phyloP scores from a whole-genome alignment of 2,888 invertebrate genomes.

The Amitus sp. region DNA sequence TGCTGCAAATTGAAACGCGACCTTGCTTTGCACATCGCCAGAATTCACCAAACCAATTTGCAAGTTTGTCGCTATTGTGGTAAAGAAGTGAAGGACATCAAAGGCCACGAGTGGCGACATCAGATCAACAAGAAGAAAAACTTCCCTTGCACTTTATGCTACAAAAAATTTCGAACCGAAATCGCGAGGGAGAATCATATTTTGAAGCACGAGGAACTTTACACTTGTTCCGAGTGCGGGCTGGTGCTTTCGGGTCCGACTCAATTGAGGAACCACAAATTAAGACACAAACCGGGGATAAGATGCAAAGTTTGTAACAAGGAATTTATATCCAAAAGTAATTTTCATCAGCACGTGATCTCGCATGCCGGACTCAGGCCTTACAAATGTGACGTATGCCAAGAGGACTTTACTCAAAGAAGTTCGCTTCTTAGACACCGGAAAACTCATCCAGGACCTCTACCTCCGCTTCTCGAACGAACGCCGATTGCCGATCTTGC shows the following conservation, averaged over 20 bases:
- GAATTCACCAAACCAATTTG: conserved; percentile 28
- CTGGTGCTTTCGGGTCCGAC: conserved; percentile 24
- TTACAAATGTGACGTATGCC: conserved; percentile 51
- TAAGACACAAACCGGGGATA: conserved; percentile 30
- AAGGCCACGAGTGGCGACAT: conserved; percentile 43
- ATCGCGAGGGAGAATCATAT: conserved; percentile 42
- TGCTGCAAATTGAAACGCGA: conserved; percentile 51
- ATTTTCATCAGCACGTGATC: conserved; percentile 51
- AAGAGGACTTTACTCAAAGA: conserved; percentile 46
- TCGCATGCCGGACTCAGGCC: conserved; percentile 51
- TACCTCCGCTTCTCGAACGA: conserved; percentile 39
- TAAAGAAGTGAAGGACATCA: conserved; percentile 40
- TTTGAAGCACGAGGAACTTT: conserved; percentile 39
- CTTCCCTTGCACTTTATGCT: conserved; percentile 39
- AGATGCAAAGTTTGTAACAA: conserved; percentile 48
- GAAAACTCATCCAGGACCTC: conserved; percentile 44
- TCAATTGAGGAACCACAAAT: conserved; percentile 31
- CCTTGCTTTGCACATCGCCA: conserved; percentile 41
- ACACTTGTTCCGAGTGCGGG: conserved; percentile 38
- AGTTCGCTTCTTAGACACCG: conserved; percentile 46
- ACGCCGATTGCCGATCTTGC: conserved; percentile 34
- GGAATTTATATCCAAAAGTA: conserved; percentile 43
- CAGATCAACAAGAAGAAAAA: conserved; percentile 23
- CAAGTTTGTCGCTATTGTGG: conserved; percentile 46
- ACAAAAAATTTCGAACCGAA: conserved; percentile 36